Conservation (phyloP, 1,140 invertebrate genomes). For the Brachionus sp. region DNA sequence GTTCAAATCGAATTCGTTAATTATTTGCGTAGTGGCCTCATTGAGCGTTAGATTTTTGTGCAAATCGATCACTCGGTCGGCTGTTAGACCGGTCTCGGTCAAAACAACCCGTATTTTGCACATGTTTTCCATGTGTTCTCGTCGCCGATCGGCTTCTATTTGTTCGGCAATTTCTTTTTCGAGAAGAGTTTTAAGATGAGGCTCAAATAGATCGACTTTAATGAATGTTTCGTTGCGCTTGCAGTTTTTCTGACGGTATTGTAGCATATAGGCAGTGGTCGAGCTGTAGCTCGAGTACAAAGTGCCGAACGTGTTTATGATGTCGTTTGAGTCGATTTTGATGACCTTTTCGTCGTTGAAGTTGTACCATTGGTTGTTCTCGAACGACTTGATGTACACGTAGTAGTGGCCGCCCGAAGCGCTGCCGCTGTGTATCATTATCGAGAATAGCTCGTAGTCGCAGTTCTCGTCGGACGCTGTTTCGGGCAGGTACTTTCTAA, state of each 20-base stretch:
- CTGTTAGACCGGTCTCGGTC: conserved; percentile 51
- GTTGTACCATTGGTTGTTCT: conserved; percentile 63
- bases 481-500: conserved; percentile 81
- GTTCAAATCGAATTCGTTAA: conserved; percentile 51
- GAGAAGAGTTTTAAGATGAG: conserved; percentile 69
- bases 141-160: conserved; percentile 67
- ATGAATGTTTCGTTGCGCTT: conserved; percentile 68
- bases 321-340: conserved; percentile 49
- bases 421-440: conserved; percentile 88
- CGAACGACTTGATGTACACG: conserved; percentile 77
- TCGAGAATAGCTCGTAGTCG: conserved; percentile 93
- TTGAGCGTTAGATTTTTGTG: conserved; percentile 64
- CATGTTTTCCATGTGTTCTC: conserved; percentile 65
- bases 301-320: conserved; percentile 40
- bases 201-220: conserved; percentile 69
- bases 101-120: conserved; percentile 60
- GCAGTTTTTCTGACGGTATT: conserved; percentile 78
- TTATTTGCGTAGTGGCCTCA: conserved; percentile 65
- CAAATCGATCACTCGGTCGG: conserved; percentile 62
- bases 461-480: conserved; percentile 65
- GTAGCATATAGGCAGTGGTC: conserved; percentile 88
- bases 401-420: conserved; percentile 88
- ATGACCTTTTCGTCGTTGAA: conserved; percentile 65
- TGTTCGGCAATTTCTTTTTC: conserved; percentile 66
- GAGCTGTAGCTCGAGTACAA: conserved; percentile 64